Evolutionary conservation across 2,113 vertebrate species (phyloP).

Genomic region (Perca schrenkii): DNA sequence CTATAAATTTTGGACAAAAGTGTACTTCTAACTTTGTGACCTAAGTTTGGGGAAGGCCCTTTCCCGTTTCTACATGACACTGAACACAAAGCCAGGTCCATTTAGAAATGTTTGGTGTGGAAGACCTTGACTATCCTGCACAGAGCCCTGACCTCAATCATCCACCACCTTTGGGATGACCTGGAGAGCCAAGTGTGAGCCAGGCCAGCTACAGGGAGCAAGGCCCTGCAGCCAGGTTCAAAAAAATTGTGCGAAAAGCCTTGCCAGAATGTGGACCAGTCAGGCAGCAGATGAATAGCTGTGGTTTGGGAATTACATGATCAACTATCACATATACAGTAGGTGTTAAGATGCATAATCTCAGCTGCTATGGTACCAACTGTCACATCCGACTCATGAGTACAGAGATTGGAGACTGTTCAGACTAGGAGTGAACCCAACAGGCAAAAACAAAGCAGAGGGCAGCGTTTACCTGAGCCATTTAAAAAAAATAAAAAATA

Average conservation of each 20-base stretch:
- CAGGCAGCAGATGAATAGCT: neutral
- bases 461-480: neutral
- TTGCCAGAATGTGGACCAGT: neutral
- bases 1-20: neutral
- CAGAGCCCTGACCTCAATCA: neutral
- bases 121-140: neutral
- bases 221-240: neutral
- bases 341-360: neutral
- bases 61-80: no score
- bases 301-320: neutral
- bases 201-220: neutral
- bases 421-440: constrained; percentile 1
- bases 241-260: neutral
- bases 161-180: neutral
- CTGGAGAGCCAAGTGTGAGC: neutral
- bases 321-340: neutral
- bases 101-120: neutral
- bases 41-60: neutral
- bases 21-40: neutral
- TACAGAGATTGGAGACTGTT: neutral
- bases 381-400: neutral
- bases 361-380: neutral
- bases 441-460: neutral
- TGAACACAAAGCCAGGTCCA: neutral
- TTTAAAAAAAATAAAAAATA: neutral